Percentiles rank a stretch among this genome's conserved stretches.
phyloP scores from a whole-genome alignment of 2,113 vertebrate species.

The Eolophus roseicapilla region DNA sequence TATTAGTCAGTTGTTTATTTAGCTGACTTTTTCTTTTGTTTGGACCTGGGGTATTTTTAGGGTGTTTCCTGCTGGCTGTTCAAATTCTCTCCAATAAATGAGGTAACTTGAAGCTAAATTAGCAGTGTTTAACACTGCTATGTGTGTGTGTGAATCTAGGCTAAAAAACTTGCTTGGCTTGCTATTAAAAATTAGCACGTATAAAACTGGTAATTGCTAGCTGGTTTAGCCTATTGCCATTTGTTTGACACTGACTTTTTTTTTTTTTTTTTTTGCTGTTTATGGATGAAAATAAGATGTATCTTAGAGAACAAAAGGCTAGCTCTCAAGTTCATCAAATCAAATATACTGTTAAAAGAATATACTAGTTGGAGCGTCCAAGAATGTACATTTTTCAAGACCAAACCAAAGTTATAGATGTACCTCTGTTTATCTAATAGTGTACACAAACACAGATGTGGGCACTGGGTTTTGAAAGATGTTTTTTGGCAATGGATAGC shows the following conservation, averaged over 20 bases:
- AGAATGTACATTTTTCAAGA: background rate
- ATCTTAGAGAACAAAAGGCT: background rate
- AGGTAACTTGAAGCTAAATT: background rate
- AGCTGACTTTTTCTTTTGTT: background rate
- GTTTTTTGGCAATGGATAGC: background rate
- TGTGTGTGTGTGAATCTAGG: background rate
- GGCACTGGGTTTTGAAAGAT: background rate
- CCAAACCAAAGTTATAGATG: background rate
- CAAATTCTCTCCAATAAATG: background rate
- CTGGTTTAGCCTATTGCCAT: background rate
- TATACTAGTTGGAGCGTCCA: background rate
- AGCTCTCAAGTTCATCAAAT: background rate
- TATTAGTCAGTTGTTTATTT: background rate
- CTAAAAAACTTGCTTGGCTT: background rate
- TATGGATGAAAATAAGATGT: background rate
- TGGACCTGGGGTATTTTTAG: background rate
- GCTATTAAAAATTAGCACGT: background rate
- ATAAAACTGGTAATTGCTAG: background rate
- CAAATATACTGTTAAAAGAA: background rate
- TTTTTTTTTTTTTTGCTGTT: background rate
- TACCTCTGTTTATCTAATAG: background rate
- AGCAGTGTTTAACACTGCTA: background rate
- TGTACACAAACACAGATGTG: background rate
- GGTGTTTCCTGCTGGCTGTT: background rate
- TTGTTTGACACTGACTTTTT: background rate